These are phyloP conservation scores for Pampus argenteus DNA, from an alignment of 2,797 vertebrate species.

Conservation along the genomic window DNA sequence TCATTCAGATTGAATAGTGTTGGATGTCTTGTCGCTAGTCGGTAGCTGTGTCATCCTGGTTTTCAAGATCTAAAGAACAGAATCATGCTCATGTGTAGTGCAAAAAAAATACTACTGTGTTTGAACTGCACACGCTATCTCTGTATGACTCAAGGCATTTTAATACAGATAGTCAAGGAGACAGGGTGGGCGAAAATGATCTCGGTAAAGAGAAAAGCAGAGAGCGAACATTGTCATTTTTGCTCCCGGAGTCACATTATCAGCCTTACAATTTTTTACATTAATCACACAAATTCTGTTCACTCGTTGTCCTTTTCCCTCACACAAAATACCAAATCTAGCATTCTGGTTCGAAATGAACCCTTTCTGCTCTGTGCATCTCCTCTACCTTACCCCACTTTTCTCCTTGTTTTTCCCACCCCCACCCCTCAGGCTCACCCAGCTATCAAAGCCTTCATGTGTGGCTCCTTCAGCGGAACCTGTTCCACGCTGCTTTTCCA, in stretches of 20 bases:
- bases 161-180: neutral
- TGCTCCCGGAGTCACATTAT: too few relatives aligned
- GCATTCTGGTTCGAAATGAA: neutral
- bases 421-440: slow-evolving; percentile 86
- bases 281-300: too few relatives aligned
- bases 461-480: slow-evolving; percentile 94
- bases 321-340: too few relatives aligned
- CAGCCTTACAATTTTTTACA: too few relatives aligned
- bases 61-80: too few relatives aligned
- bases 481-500: slow-evolving; percentile 98
- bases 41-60: neutral
- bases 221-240: too few relatives aligned
- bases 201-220: too few relatives aligned
- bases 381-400: too few relatives aligned
- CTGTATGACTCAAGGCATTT: neutral
- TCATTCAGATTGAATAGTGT: neutral
- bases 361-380: neutral
- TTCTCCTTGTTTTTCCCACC: neutral
- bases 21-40: neutral
- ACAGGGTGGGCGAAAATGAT: too few relatives aligned
- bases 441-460: slow-evolving; percentile 93
- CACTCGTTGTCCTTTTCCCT: too few relatives aligned
- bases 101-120: too few relatives aligned
- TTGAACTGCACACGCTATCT: neutral
- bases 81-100: neutral